These are phyloP conservation scores for Acestrorhynchus altus DNA, from an alignment of 2,797 vertebrate genomes.

Conservation along the genomic window DNA sequence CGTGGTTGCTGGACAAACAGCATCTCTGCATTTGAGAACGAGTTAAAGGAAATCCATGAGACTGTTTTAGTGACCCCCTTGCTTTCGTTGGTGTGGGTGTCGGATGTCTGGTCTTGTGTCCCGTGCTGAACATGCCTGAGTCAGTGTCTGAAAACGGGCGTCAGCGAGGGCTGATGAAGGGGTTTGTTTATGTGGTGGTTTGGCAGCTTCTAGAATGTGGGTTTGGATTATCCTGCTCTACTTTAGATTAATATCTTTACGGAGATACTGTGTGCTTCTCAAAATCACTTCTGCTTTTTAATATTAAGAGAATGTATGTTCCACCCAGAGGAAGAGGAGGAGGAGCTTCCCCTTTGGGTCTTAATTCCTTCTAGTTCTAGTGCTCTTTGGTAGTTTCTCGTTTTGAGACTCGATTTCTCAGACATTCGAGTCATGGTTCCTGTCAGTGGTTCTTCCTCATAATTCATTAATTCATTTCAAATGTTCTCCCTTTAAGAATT, in stretches of 20 bases:
- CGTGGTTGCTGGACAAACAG: neutral
- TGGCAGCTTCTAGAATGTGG: neutral
- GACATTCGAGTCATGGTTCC: neutral
- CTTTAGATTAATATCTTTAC: neutral
- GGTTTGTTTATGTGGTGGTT: neutral
- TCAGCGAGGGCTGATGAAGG: neutral
- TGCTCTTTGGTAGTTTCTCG: too few species aligned
- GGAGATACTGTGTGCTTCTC: neutral
- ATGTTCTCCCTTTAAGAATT: neutral
- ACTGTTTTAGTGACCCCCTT: neutral
- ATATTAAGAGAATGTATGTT: neutral
- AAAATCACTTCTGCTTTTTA: neutral
- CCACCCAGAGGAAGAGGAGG: too few species aligned
- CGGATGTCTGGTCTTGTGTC: neutral
- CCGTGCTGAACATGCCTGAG: neutral
- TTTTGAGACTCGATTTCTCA: too few species aligned
- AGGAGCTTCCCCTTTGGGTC: too few species aligned
- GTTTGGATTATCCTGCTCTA: neutral
- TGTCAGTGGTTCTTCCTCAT: neutral
- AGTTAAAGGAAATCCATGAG: neutral
- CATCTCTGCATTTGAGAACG: neutral
- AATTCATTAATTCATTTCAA: neutral
- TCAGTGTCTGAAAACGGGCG: neutral
- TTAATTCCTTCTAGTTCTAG: neutral
- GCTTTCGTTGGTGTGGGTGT: constrained; percentile 1